A percentile compares a stretch with the other conserved stretches of the same genome.
Evolutionary conservation across 2,797 vertebrate species (phyloP).

Genomic region (Argyrosomus regius): DNA sequence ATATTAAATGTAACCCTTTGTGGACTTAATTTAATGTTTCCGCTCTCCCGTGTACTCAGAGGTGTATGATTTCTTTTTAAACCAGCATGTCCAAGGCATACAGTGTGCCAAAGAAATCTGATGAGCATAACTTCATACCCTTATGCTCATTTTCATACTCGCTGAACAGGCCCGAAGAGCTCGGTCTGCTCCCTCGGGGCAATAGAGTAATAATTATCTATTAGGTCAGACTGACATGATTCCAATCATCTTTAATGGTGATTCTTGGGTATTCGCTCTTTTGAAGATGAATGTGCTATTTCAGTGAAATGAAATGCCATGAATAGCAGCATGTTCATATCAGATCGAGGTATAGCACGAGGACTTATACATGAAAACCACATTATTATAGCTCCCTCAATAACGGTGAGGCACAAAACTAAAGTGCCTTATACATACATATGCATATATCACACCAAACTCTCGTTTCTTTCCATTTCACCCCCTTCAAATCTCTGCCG

Average conservation of each 20-base stretch:
- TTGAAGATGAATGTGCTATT: conserved; percentile 64
- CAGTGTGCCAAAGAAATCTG: conserved; percentile 46
- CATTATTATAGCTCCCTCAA: conserved; percentile 37
- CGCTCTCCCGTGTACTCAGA: conserved; percentile 29
- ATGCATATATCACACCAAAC: not conserved
- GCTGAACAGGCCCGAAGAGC: conserved; percentile 42
- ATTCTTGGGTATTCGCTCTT: conserved; percentile 52
- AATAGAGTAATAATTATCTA: conserved; percentile 69
- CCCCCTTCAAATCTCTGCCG: not conserved
- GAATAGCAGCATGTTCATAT: conserved; percentile 52
- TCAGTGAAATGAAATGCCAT: conserved; percentile 49
- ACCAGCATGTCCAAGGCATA: conserved; percentile 8
- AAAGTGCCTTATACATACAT: not conserved
- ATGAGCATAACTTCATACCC: conserved; percentile 58
- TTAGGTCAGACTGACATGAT: conserved; percentile 68
- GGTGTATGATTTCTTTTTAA: conserved; percentile 28
- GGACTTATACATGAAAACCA: conserved; percentile 15
- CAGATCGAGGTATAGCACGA: not conserved
- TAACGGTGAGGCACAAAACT: conserved; percentile 32
- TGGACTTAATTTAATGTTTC: conserved; percentile 35
- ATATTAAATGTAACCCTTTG: not conserved
- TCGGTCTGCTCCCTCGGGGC: conserved; percentile 55
- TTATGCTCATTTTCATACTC: conserved; percentile 55
- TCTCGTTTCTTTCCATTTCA: not conserved
- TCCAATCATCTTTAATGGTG: conserved; percentile 70